Conservation (phyloP, 2,888 invertebrate species). For the Caenorhabditis sulstoni region DNA sequence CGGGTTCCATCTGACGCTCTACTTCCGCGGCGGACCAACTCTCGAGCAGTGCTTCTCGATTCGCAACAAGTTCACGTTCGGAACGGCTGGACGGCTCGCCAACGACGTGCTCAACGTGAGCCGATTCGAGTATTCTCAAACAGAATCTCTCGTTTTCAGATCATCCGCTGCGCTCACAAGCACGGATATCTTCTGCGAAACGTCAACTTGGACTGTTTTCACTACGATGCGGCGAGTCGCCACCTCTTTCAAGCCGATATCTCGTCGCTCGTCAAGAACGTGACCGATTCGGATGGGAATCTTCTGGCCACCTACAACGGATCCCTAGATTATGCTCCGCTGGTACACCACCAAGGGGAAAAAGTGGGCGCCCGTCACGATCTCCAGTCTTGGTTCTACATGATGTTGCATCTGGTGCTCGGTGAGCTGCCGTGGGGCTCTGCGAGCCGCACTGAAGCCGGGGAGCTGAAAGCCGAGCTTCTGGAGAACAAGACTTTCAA, state of each 20-base stretch:
- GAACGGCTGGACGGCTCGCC: conserved; percentile 70
- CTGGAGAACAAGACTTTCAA: conserved; percentile 26
- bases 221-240: conserved; percentile 70
- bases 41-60: conserved; percentile 68
- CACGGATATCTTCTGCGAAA: conserved; percentile 61
- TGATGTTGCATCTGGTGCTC: conserved; percentile 63
- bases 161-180: conserved; percentile 53
- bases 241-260: conserved; percentile 76
- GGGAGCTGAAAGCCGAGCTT: conserved; percentile 32
- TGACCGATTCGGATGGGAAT: conserved; percentile 6
- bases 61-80: conserved; percentile 60
- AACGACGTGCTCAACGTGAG: conserved; percentile 67
- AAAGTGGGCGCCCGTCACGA: conserved; percentile 60
- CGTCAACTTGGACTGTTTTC: conserved; percentile 67
- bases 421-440: conserved; percentile 70
- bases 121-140: background rate
- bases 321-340: conserved; percentile 66
- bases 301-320: conserved; percentile 60
- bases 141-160: conserved; percentile 28
- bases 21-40: conserved; percentile 71
- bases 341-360: conserved; percentile 42
- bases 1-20: conserved; percentile 53
- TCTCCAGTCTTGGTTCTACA: conserved; percentile 71
- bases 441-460: conserved; percentile 48
- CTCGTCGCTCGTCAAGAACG: conserved; percentile 58